A percentile compares a stretch with the other conserved stretches of the same genome.
These are phyloP conservation scores for Leptopilina syphax DNA, from an alignment of 2,888 invertebrate species.

Conservation along the genomic window DNA sequence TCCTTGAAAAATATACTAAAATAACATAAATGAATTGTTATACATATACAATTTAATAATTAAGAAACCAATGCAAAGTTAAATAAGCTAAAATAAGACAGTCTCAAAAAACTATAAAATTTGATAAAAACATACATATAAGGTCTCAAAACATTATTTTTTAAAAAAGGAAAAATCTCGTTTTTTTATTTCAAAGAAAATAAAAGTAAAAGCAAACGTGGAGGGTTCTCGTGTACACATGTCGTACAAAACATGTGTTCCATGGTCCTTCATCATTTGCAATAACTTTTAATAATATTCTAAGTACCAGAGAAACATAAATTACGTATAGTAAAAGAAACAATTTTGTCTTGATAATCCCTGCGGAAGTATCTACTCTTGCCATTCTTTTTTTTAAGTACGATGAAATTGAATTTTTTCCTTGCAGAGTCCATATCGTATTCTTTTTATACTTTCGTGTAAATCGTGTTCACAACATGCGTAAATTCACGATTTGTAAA, in stretches of 20 bases:
- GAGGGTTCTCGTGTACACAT: background rate
- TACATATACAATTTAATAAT: too few species aligned
- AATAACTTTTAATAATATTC: slow-evolving; percentile 15
- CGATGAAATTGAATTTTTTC: background rate
- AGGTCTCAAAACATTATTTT: too few species aligned
- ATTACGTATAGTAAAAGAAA: background rate
- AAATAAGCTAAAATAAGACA: too few species aligned
- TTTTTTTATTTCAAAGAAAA: background rate
- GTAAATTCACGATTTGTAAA: slow-evolving; percentile 31
- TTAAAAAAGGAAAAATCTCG: background rate
- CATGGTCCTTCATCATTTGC: background rate
- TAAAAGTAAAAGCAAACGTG: background rate
- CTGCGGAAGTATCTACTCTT: background rate
- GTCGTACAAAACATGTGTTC: slow-evolving; percentile 2
- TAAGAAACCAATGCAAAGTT: too few species aligned
- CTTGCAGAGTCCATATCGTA: too few species aligned
- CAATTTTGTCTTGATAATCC: background rate
- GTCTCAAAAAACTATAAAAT: too few species aligned
- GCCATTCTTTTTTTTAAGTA: too few species aligned
- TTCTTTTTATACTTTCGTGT: too few species aligned
- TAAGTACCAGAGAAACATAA: background rate
- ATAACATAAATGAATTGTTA: too few species aligned
- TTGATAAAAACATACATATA: too few species aligned
- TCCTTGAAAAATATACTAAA: too few species aligned
- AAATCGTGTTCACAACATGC: too few species aligned